phyloP scores from a whole-genome alignment of 2,888 invertebrate species.

The Lampropteryx suffumata region DNA sequence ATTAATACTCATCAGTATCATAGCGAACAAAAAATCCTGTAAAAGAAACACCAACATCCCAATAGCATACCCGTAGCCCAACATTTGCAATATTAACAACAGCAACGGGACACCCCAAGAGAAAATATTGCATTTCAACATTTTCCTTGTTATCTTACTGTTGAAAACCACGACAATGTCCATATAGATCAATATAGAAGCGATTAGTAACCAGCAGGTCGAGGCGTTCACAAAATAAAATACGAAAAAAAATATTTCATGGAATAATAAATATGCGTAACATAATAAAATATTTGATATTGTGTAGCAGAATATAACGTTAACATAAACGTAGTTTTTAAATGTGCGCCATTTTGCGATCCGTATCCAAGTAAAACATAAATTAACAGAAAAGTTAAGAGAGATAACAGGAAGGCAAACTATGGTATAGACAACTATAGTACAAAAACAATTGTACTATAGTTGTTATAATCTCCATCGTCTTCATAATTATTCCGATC shows the following conservation, averaged over 20 bases:
- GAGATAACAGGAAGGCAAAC: conserved; percentile 2
- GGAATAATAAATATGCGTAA: neutral
- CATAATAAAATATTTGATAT: conserved; percentile 6
- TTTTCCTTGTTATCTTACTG: conserved; percentile 12
- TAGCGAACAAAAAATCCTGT: conserved; percentile 9
- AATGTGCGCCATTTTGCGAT: conserved; percentile 19
- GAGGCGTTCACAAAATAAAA: conserved; percentile 20
- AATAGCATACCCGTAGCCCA: neutral
- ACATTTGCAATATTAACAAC: neutral
- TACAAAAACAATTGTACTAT: neutral
- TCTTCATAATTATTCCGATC: neutral
- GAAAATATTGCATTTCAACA: conserved; percentile 25
- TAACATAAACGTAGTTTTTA: conserved; percentile 20
- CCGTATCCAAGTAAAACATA: conserved; percentile 15
- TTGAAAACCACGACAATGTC: conserved; percentile 30
- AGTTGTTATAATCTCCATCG: no score
- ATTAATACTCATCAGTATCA: conserved; percentile 7
- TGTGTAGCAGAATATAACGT: conserved; percentile 13
- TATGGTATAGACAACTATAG: neutral
- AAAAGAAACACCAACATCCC: neutral
- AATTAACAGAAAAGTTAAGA: conserved; percentile 13
- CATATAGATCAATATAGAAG: conserved; percentile 25
- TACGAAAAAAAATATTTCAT: neutral
- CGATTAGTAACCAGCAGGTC: conserved; percentile 27
- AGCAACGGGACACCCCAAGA: conserved; percentile 26